Evolutionary conservation across 2,797 vertebrate species (phyloP), one percentile per base, ranked within the genome.

Genomic region (Myiothlypis coronata): DNA sequence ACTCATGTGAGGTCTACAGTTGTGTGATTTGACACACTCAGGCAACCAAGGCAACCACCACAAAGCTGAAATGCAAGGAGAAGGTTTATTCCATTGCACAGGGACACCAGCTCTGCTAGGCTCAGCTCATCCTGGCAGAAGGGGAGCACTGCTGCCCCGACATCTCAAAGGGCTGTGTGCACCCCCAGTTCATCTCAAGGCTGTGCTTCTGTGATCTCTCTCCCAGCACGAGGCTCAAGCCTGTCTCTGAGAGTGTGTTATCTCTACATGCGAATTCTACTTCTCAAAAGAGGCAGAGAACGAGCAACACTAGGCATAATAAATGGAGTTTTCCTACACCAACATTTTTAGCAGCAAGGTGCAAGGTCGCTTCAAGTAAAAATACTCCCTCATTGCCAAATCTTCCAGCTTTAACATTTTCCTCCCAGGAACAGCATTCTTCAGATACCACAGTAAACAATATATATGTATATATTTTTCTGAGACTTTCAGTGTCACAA

Each of bases 71-170:
- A 20, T 7, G 37, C 60, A 44, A 19, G 32, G 20, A 78, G n/a
- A 2, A 35, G 39, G n/a, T 46, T 67, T 17, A 32, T 37, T 55
- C 50, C 60, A 5, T 16, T 3, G 35, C 39, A 16, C 1, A 0
- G 26, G 27, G 21, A 37, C 60, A 32, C 6, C 11, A 4, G 75
- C n/a, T 43, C 39, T 4, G 39, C 3, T 3, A 2, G 49, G 75
- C 60, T 53, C 60, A 21, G 60, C 8, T 16, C 26, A 10, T 9
- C 26, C 26, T 53, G 75, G 49, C 21, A 35, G 8, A 10, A 63
- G 21, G n/a, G 23, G 20, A 21, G 26, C 8, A 15, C 32, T 30
- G 47, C 39, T 44, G 49, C 21, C 60, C 60, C 11, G 0, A 47
- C 2, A 0, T 1, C 13, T 7, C 61, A 32, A 21, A 55, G 41